Evolutionary conservation across 1,140 invertebrate species (phyloP).

Genomic region (Ericerus pela): DNA sequence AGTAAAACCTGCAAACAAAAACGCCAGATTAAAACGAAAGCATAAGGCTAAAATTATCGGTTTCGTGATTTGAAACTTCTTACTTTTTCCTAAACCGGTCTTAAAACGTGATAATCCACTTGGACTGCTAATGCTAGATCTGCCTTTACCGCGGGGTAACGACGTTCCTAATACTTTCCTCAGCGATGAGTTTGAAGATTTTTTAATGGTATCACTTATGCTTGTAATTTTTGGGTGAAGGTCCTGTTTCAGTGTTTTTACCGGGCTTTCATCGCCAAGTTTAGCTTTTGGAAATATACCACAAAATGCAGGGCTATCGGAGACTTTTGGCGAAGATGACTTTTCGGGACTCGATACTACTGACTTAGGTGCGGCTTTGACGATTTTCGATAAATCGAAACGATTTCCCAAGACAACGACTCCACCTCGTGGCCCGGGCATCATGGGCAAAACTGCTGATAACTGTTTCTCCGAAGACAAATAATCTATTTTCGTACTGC

Average conservation of each 20-base stretch:
- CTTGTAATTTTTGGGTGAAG: neutral
- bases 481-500: constrained; percentile 21
- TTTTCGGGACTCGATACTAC: neutral
- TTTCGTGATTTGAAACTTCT: neutral
- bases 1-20: neutral
- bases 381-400: neutral
- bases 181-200: neutral
- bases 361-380: neutral
- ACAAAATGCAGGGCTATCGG: neutral
- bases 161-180: neutral
- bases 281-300: neutral
- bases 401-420: neutral
- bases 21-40: neutral
- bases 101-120: neutral
- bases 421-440: neutral
- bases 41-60: too few relatives aligned
- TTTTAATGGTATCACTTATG: neutral
- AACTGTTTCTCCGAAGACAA: constrained; percentile 20
- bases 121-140: neutral
- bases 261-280: neutral
- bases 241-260: neutral
- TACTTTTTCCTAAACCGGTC: neutral
- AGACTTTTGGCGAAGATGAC: neutral
- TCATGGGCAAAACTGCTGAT: constrained; percentile 8
- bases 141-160: neutral